A percentile compares a stretch with the other conserved stretches of the same genome.
These are phyloP conservation scores for Chitala chitala DNA, from an alignment of 2,113 vertebrate genomes.

Conservation along the genomic window DNA sequence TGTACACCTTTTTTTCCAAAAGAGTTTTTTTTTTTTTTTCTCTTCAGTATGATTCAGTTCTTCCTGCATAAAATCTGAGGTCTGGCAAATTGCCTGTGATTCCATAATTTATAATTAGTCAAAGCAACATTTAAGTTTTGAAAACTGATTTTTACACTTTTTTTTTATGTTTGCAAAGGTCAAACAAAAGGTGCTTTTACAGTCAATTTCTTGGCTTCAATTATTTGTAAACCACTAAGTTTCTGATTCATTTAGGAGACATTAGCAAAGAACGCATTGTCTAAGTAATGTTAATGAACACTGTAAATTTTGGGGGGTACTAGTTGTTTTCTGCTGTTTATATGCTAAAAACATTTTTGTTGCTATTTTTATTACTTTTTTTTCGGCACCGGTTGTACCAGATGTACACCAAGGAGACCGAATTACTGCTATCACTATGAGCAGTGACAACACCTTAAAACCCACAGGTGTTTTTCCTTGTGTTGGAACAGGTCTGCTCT, in stretches of 20 bases:
- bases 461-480: neutral
- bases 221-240: neutral
- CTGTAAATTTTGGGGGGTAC: neutral
- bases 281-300: too few species aligned
- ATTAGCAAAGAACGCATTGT: neutral
- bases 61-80: too few species aligned
- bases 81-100: neutral
- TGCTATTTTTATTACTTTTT: neutral
- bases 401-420: too few species aligned
- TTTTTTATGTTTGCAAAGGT: neutral
- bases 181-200: neutral
- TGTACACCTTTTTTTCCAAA: too few species aligned
- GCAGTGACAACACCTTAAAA: neutral
- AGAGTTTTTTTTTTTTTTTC: too few species aligned
- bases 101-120: neutral
- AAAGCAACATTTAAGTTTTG: too few species aligned
- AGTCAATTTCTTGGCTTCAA: neutral
- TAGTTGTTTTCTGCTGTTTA: neutral
- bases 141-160: neutral
- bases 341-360: neutral
- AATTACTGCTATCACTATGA: too few species aligned
- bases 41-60: too few species aligned
- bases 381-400: neutral
- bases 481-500: neutral
- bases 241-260: neutral